Evolutionary conservation across 2,888 invertebrate genomes (phyloP), one percentile per base, ranked within the genome.

Genomic region (Parnassius mnemosyne): DNA sequence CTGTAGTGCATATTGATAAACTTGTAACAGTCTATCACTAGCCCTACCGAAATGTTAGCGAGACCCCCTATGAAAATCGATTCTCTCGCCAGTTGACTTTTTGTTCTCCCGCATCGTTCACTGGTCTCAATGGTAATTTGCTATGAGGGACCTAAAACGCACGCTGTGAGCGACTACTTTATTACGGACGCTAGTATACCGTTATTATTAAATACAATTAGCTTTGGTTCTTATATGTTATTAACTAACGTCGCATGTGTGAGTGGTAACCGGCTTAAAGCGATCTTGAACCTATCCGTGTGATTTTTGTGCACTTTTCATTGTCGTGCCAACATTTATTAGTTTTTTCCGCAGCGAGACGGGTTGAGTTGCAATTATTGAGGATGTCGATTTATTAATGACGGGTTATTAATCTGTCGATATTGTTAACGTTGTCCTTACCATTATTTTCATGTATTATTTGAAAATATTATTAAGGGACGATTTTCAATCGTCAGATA

Each of bases 221-320:
- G 80, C 65, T 74, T 74, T 74, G 74, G 71, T 72, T 72, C 68
- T 75, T 70, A 69, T 71, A 64, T 57, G 74, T 78, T 74, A 76
- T 76, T 72, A 75, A 78, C 64, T 72, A 44, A 76, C 75, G 73
- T 72, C 68, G 58, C 63, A 64, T 62, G 63, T 60, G 76, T 74
- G 70, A 68, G 70, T 74, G 70, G 72, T 68, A 71, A 78, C 80
- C 77, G 75, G 78, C 79, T 71, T 70, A 75, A 77, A 77, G 74
- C 72, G 71, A 75, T 71, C 72, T 72, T 71, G 61, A 69, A 67
- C 68, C 71, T 69, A 74, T 78, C 75, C 75, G 77, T 80, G 78
- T 79, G 82, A 87, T 83, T 84, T 88, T 84, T 75, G 80, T 83
- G 78, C 76, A 82, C 79, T 84, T 82, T 81, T 79, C 77, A 73